A percentile compares a stretch with the other conserved stretches of the same genome.
These are phyloP conservation scores for Leucoraja ocellata DNA, from an alignment of 2,797 vertebrate genomes.

Conservation along the genomic window DNA sequence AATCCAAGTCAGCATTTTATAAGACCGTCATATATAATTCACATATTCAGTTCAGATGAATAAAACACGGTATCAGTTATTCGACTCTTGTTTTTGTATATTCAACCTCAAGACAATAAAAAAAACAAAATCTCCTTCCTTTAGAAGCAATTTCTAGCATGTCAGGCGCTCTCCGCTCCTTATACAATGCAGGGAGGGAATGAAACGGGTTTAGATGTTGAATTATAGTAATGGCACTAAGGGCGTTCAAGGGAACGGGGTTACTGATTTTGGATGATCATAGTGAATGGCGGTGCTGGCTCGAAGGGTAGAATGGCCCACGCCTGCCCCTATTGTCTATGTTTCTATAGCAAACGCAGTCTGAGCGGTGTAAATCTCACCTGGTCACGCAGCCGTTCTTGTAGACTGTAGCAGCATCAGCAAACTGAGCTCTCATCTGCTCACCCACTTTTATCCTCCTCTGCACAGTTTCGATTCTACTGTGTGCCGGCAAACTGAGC, in stretches of 20 bases:
- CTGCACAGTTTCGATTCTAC: neutral
- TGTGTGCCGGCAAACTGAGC: accelerated
- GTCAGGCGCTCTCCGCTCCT: neutral
- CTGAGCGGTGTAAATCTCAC: neutral
- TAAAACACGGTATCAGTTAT: too few relatives aligned
- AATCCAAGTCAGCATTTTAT: too few relatives aligned
- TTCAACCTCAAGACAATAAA: too few relatives aligned
- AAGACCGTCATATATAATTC: too few relatives aligned
- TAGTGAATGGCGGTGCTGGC: too few relatives aligned
- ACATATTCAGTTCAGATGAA: too few relatives aligned
- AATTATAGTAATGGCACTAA: neutral
- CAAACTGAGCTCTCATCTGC: neutral
- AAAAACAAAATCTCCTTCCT: neutral
- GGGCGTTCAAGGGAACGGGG: too few relatives aligned
- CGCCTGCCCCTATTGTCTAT: too few relatives aligned
- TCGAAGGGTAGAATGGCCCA: too few relatives aligned
- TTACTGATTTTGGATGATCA: too few relatives aligned
- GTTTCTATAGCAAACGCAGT: too few relatives aligned
- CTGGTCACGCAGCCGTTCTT: neutral
- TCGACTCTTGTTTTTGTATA: neutral
- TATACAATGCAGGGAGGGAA: neutral
- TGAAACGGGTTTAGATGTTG: neutral
- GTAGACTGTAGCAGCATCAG: neutral
- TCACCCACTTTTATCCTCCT: too few relatives aligned
- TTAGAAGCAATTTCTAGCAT: neutral